Conservation (phyloP, 2,888 invertebrate species). For the Orthosia gothica region DNA sequence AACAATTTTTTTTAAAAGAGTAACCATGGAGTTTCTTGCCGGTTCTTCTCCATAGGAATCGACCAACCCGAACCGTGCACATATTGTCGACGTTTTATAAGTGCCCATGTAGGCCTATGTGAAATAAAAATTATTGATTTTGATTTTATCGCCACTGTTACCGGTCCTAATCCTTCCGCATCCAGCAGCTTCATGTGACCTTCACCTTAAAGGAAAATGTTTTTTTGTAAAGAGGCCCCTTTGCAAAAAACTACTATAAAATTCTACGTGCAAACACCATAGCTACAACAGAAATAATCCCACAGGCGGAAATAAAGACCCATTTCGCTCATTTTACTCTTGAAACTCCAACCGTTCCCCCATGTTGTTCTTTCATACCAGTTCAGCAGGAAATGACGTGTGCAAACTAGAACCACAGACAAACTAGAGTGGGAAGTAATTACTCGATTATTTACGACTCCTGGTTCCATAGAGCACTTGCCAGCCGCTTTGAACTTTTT, state of each 20-base stretch:
- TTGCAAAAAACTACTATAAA: background rate
- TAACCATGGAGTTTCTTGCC: too few species aligned
- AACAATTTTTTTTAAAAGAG: too few species aligned
- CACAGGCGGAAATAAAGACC: background rate
- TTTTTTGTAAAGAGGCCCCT: background rate
- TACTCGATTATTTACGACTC: constrained; percentile 63
- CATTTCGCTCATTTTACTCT: constrained; percentile 29
- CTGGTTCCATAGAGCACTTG: constrained; percentile 55
- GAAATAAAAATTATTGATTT: too few species aligned
- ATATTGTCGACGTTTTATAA: too few species aligned
- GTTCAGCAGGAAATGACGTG: constrained; percentile 59
- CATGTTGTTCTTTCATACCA: constrained; percentile 30
- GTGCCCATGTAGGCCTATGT: too few species aligned
- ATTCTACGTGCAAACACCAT: background rate
- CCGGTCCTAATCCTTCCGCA: too few species aligned
- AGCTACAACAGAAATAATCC: background rate
- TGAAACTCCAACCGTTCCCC: constrained; percentile 28
- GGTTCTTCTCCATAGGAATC: too few species aligned
- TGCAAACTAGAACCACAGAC: constrained; percentile 62
- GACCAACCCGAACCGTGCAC: too few species aligned
- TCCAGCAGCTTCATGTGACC: background rate
- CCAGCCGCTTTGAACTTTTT: constrained; percentile 58
- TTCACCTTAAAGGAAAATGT: background rate
- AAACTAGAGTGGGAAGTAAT: constrained; percentile 59
- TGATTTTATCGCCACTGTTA: too few species aligned